Base-by-base conservation (phyloP, 2,797 vertebrate species). In the Rhinophrynus dorsalis region DNA sequence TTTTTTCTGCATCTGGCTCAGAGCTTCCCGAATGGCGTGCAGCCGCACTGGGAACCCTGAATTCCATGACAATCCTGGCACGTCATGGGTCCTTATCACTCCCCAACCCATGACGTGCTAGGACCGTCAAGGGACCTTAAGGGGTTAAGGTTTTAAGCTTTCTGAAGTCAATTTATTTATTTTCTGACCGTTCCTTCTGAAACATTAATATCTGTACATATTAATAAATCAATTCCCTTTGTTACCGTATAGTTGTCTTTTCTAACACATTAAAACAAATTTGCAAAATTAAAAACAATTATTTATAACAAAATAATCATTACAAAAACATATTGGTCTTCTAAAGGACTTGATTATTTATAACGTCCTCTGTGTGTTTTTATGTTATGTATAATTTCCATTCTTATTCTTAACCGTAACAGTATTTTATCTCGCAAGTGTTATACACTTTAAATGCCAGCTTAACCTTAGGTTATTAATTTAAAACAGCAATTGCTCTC, bases 401-500 rank as follows among this genome's bases (percentile, higher is more conserved):
- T 72, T 65, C n/a, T n/a, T 64, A 64, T 64, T 72, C 61, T 23
- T 62, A 48, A 57, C 51, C 63, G 64, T 71, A 71, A 55, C 68
- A 38, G 40, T 38, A 32, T 71, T 65, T 58, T 72, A 64, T 51
- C 52, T 58, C 24, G 21, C 27, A 54, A 30, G 33, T 58, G 60
- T 64, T 72, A 57, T 58, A 72, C 68, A 48, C 60, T 48, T 50
- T 64, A 64, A 64, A 65, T 65, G 24, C 60, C 52, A 17, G 68
- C 68, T 72, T 72, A 65, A 72, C 68, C 61, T 65, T 52, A 29
- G 60, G 52, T 72, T 72, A 69, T 69, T 69, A 57, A 72, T 72
- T 72, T 72, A 72, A 61, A 60, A 33, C 44, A 58, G 51, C 68
- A 57, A 72, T 72, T 40, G 52, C 60, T 72, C 68, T 64, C 68